Evolutionary conservation across 2,888 invertebrate species (phyloP).

Genomic region (Odontocolon sp.): DNA sequence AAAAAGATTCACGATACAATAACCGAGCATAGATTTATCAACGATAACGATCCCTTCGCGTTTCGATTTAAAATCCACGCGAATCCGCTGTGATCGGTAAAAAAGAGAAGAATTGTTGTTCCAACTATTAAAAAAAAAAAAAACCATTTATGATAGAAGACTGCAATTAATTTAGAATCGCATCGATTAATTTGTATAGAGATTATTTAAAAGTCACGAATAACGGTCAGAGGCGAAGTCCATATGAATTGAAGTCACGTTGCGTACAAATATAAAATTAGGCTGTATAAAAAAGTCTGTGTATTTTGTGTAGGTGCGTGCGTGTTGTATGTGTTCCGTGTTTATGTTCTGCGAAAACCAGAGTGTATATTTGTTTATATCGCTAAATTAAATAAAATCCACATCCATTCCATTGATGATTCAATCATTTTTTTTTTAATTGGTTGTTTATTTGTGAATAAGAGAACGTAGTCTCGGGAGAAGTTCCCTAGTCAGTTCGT

Average conservation of each 20-base stretch:
- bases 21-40: too few relatives aligned
- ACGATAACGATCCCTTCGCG: slow-evolving; percentile 45
- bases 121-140: slow-evolving; percentile 1
- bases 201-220: slow-evolving; percentile 51
- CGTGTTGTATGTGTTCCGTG: slow-evolving; percentile 50
- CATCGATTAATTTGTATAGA: slow-evolving; percentile 7
- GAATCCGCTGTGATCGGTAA: neutral
- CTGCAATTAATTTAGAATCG: slow-evolving; percentile 17
- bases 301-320: slow-evolving; percentile 54
- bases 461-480: slow-evolving; percentile 79
- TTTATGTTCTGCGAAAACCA: slow-evolving; percentile 60
- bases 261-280: slow-evolving; percentile 78
- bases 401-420: slow-evolving; percentile 74
- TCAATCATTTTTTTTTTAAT: slow-evolving; percentile 69
- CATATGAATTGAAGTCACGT: slow-evolving; percentile 68
- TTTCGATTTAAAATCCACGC: slow-evolving; percentile 14
- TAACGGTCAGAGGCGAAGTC: slow-evolving; percentile 68
- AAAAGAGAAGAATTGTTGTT: neutral
- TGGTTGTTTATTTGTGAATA: slow-evolving; percentile 75
- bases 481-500: slow-evolving; percentile 72
- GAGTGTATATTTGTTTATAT: slow-evolving; percentile 68
- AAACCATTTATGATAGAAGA: slow-evolving; percentile 21
- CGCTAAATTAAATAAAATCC: slow-evolving; percentile 77
- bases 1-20: slow-evolving; percentile 28
- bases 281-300: slow-evolving; percentile 77